Percentiles rank a stretch among this genome's conserved stretches.
Conservation (phyloP, 2,888 invertebrate species). For the Lithodes maja region DNA sequence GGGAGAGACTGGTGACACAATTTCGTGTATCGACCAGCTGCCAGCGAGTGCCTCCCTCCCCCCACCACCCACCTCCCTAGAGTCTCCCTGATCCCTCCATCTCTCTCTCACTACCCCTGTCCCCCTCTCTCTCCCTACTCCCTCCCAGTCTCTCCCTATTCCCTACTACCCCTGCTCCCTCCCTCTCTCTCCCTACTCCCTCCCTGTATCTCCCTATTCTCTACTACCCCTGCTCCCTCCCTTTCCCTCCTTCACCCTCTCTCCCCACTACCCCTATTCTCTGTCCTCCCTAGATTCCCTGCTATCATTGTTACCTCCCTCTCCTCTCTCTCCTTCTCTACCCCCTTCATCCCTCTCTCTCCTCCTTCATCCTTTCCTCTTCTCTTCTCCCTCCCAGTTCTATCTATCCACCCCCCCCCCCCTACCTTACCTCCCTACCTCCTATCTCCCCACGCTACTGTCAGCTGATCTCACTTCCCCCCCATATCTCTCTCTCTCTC, state of each 20-base stretch:
- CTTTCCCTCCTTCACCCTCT: background rate
- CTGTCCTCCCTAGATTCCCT: background rate
- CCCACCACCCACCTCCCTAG: background rate
- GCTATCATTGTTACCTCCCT: background rate
- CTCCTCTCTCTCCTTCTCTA: background rate
- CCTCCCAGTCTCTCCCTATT: background rate
- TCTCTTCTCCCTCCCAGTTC: background rate
- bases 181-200: background rate
- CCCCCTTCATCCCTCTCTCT: too few species aligned
- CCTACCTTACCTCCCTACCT: background rate
- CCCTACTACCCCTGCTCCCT: background rate
- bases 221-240: background rate
- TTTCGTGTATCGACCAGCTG: constrained; percentile 50
- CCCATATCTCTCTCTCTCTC: background rate
- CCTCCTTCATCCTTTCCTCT: background rate
- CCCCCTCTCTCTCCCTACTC: background rate
- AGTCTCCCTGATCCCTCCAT: background rate
- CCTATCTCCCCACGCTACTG: background rate
- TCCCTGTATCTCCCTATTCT: background rate
- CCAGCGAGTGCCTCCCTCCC: constrained; percentile 19
- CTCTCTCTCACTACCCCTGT: background rate
- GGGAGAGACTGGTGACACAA: constrained; percentile 44
- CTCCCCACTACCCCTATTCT: background rate
- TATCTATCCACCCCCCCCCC: background rate
- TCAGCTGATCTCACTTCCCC: background rate